These are phyloP conservation scores for Genyomyrus donnyi DNA, from an alignment of 2,113 vertebrate species.

Conservation along the genomic window DNA sequence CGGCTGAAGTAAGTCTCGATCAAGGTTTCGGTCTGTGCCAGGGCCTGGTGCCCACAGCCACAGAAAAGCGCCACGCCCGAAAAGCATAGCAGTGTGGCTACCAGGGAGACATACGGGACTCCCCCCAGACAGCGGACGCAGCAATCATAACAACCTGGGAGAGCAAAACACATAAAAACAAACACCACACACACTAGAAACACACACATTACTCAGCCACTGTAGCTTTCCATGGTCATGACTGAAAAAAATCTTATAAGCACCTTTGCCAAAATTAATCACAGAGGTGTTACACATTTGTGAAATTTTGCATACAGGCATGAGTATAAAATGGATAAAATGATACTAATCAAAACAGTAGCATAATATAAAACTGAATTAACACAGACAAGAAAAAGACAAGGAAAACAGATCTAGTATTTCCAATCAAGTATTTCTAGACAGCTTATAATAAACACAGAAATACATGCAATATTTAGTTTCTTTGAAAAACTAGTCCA, in stretches of 20 bases:
- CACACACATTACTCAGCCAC: constrained; percentile 58
- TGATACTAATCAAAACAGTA: neutral
- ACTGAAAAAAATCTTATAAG: neutral
- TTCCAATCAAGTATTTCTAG: constrained; percentile 34
- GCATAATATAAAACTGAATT: constrained; percentile 20
- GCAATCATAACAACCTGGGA: constrained; percentile 90
- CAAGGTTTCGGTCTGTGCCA: constrained; percentile 82
- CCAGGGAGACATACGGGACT: constrained; percentile 88
- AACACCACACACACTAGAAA: constrained; percentile 63
- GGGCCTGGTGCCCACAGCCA: constrained; percentile 89
- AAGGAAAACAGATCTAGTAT: constrained; percentile 27
- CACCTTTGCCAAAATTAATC: neutral
- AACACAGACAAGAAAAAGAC: constrained; percentile 43
- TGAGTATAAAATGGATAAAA: neutral
- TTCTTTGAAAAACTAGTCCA: neutral
- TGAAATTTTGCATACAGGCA: neutral
- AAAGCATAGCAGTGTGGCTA: constrained; percentile 92
- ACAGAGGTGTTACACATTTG: neutral
- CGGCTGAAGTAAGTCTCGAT: constrained; percentile 92
- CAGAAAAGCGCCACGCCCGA: constrained; percentile 90
- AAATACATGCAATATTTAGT: neutral
- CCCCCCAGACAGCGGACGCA: constrained; percentile 91
- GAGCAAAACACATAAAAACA: constrained; percentile 66
- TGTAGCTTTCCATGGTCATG: neutral
- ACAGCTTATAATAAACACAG: neutral